Evolutionary conservation across 2,888 invertebrate genomes (phyloP).

Genomic region (Heteromurus nitidus): DNA sequence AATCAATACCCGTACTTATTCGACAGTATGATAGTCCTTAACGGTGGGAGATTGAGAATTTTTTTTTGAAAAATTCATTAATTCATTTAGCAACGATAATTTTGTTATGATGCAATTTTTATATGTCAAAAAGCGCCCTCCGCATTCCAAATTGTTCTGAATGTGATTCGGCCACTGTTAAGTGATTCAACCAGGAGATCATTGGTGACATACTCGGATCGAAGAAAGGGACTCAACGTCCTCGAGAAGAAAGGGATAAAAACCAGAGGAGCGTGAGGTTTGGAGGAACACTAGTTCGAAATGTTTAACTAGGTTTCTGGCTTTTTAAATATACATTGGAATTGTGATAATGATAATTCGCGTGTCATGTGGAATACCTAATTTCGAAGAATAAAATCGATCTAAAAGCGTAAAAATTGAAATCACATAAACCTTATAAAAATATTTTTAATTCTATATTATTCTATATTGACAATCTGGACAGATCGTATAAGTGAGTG

Average conservation of each 20-base stretch:
- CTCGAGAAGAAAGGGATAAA: not conserved
- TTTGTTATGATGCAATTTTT: not conserved
- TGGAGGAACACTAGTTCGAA: too few relatives aligned
- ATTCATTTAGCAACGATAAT: not conserved
- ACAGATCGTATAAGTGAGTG: too few relatives aligned
- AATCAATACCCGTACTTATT: not conserved
- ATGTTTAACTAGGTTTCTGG: too few relatives aligned
- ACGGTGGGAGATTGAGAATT: not conserved
- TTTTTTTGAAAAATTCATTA: not conserved
- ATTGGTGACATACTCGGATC: not conserved
- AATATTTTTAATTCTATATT: too few relatives aligned
- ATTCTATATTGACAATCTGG: too few relatives aligned
- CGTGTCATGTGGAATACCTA: too few relatives aligned
- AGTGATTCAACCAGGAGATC: not conserved
- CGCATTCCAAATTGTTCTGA: not conserved
- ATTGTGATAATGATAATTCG: too few relatives aligned
- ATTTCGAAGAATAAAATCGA: too few relatives aligned
- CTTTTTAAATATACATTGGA: too few relatives aligned
- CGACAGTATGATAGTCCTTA: not conserved
- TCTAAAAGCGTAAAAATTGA: too few relatives aligned
- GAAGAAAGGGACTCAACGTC: not conserved
- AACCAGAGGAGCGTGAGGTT: not conserved
- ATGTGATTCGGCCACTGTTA: not conserved
- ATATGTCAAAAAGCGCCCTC: not conserved
- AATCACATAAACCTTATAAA: too few relatives aligned